These are phyloP conservation scores for Sympetrum striolatum DNA, from an alignment of 2,888 invertebrate genomes.

Conservation along the genomic window DNA sequence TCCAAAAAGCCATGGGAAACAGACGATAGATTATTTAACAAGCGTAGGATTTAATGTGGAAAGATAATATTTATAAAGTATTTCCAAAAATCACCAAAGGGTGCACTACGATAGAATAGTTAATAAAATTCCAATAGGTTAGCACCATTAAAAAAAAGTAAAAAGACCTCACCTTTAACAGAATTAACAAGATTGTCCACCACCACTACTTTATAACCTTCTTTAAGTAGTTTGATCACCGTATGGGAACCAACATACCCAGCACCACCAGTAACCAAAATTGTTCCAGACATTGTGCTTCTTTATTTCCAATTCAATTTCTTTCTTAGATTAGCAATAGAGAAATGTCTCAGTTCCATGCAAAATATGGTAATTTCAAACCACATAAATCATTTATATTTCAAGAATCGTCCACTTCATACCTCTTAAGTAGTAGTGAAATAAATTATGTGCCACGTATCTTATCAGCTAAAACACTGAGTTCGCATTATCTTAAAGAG, in stretches of 20 bases:
- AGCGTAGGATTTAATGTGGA: too few species aligned
- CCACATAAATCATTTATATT: background rate
- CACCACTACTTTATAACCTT: conserved; percentile 79
- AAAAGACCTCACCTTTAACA: conserved; percentile 65
- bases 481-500: background rate
- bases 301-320: background rate
- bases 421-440: background rate
- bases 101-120: too few species aligned
- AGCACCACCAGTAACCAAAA: conserved; percentile 92
- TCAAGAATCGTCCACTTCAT: background rate
- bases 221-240: conserved; percentile 78
- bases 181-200: conserved; percentile 90
- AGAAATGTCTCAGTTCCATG: background rate
- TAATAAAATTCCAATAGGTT: too few species aligned
- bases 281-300: conserved; percentile 55
- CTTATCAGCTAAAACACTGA: conserved; percentile 17
- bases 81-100: too few species aligned
- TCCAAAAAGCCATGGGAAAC: too few species aligned
- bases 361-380: background rate
- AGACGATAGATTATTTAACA: too few species aligned
- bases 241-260: conserved; percentile 96
- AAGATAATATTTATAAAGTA: too few species aligned
- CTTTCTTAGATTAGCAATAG: background rate
- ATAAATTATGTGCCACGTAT: background rate
- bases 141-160: background rate